phyloP scores from a whole-genome alignment of 1,140 invertebrate species.

The Magallana ariakensis region DNA sequence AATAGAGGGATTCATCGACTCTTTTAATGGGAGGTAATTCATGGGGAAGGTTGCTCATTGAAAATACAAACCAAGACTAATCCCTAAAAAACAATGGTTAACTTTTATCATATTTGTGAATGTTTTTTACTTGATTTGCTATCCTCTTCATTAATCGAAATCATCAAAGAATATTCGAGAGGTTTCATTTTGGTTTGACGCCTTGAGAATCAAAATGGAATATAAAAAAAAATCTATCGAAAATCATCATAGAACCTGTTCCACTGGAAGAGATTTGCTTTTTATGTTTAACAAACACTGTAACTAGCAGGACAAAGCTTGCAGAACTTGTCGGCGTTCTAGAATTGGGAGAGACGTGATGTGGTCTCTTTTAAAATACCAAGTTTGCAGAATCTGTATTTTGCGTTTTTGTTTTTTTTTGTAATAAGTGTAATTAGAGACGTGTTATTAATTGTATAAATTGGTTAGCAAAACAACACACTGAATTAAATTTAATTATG shows the following conservation, averaged over 20 bases:
- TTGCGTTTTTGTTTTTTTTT: no score
- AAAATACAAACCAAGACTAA: neutral
- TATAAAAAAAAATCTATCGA: no score
- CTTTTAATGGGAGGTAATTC: constrained; percentile 1
- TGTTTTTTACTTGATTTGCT: neutral
- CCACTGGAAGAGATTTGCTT: no score
- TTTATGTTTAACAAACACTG: no score
- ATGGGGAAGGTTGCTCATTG: neutral
- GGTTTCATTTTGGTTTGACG: neutral
- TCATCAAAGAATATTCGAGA: neutral
- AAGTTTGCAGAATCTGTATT: no score
- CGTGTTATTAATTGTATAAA: neutral
- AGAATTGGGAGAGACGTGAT: no score
- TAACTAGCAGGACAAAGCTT: no score
- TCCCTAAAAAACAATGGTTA: neutral
- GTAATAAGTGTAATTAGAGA: no score
- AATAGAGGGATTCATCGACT: neutral
- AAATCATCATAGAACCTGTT: no score
- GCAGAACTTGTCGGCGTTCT: no score
- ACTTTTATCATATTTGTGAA: neutral
- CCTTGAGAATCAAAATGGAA: neutral
- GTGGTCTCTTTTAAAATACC: no score
- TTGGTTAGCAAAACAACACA: neutral
- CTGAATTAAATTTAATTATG: neutral
- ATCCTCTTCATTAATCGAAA: neutral